Conservation (phyloP, 2,113 vertebrate genomes). For the Myotis brandtii region DNA sequence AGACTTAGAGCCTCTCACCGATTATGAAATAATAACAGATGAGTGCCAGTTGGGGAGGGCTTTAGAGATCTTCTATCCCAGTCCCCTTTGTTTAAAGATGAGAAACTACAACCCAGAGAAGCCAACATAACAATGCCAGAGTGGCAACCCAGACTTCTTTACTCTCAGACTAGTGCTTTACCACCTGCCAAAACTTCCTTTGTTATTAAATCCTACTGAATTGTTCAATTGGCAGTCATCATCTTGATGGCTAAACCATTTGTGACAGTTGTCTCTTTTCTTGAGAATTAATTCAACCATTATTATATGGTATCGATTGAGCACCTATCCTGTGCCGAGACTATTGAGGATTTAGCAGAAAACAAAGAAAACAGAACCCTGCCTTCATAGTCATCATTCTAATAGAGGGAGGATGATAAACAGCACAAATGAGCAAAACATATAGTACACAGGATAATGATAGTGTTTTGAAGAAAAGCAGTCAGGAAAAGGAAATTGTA, state of each 20-base stretch:
- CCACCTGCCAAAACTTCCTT: not conserved
- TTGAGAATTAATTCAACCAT: not conserved
- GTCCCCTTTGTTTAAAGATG: not conserved
- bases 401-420: not conserved
- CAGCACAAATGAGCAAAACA: not conserved
- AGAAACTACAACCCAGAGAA: not conserved
- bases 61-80: not conserved
- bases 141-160: not conserved
- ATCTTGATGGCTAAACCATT: not conserved
- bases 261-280: not conserved
- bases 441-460: no score
- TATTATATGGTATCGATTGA: not conserved
- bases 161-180: not conserved
- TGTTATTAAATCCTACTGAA: not conserved
- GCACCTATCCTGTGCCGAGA: no score
- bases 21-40: constrained; percentile 7
- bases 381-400: not conserved
- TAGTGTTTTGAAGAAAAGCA: not conserved
- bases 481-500: not conserved
- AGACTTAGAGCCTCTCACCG: not conserved
- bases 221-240: not conserved
- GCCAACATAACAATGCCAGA: not conserved
- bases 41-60: not conserved
- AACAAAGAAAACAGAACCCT: not conserved
- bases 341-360: not conserved